Base-by-base conservation (phyloP, 2,888 invertebrate genomes). In the Sarcophaga subvicina region DNA sequence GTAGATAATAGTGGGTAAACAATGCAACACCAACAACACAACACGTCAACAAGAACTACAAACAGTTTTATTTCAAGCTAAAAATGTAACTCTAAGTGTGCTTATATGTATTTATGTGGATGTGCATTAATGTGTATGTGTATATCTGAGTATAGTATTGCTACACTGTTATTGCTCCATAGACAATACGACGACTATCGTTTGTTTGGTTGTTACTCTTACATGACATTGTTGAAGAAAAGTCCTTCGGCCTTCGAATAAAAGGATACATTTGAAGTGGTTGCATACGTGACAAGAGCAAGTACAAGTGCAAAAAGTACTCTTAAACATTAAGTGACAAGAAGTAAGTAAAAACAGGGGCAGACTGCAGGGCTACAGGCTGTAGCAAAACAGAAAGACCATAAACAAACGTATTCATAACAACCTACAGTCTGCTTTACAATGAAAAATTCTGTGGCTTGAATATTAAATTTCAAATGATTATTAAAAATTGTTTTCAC, bases 251-350 rank as follows among this genome's bases (percentile, higher is more conserved):
- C 75, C 79, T 84, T 80, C 64, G 64, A 70, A 75, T 75, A 64
- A 70, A 77, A 83, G 80, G 83, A 86, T 86, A 83, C 83, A 80
- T 80, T 83, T 83, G 78, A 86, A 83, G 86, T 75, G 75, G 64
- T 25, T 82, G 70, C 71, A 80, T 80, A 86, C 86, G 86, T 86
- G 86, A 86, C 80, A 86, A 86, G 78, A 78, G 78, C 86, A 83
- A 83, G 83, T 75, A 80, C 80, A 83, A 86, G 83, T 78, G 73
- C 78, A 80, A 27, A 37, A 14, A 64, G 73, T 70, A 54, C 6
- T n/a, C 83, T 84, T 76, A 22, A 37, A 64, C 27, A 45, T 70
- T 45, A 49, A 45, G 14, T 54, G 54, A 54, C 3, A 22, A 69
- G 45, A 54, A 12, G 63, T 63, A 37, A 25, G 22, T 37, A 8